A percentile compares a stretch with the other conserved stretches of the same genome.
phyloP scores from a whole-genome alignment of 2,888 invertebrate species.

The Xylocampa areola region DNA sequence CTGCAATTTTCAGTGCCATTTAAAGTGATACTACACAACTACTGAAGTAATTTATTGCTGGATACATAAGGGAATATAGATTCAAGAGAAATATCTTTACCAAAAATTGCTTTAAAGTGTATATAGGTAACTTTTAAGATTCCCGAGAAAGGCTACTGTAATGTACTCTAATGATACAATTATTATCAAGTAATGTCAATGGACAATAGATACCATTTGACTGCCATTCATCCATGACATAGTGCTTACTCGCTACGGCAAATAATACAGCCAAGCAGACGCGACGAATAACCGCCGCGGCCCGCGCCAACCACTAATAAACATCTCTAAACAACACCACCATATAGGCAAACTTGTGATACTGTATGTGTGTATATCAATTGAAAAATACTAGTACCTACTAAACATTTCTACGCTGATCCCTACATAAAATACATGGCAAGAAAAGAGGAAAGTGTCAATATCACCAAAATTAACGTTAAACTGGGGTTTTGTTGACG shows the following conservation, averaged over 20 bases:
- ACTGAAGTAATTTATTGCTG: slow-evolving; percentile 89
- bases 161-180: slow-evolving; percentile 90
- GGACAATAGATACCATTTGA: slow-evolving; percentile 89
- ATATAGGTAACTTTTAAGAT: slow-evolving; percentile 90
- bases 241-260: slow-evolving; percentile 87
- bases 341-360: slow-evolving; percentile 85
- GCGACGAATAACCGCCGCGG: slow-evolving; percentile 77
- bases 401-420: slow-evolving; percentile 84
- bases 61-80: slow-evolving; percentile 89
- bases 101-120: slow-evolving; percentile 87
- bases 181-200: slow-evolving; percentile 89
- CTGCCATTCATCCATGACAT: slow-evolving; percentile 85
- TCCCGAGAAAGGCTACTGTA: slow-evolving; percentile 89
- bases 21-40: slow-evolving; percentile 86
- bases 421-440: slow-evolving; percentile 88
- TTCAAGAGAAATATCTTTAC: slow-evolving; percentile 89
- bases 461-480: slow-evolving; percentile 79
- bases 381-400: slow-evolving; percentile 87
- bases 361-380: slow-evolving; percentile 85
- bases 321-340: slow-evolving; percentile 85
- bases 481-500: slow-evolving; percentile 70
- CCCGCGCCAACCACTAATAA: slow-evolving; percentile 80
- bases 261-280: slow-evolving; percentile 84
- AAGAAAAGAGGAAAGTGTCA: slow-evolving; percentile 87
- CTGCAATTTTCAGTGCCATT: slow-evolving; percentile 73